phyloP scores from a whole-genome alignment of 2,888 invertebrate genomes.

The Aricia artaxerxes region DNA sequence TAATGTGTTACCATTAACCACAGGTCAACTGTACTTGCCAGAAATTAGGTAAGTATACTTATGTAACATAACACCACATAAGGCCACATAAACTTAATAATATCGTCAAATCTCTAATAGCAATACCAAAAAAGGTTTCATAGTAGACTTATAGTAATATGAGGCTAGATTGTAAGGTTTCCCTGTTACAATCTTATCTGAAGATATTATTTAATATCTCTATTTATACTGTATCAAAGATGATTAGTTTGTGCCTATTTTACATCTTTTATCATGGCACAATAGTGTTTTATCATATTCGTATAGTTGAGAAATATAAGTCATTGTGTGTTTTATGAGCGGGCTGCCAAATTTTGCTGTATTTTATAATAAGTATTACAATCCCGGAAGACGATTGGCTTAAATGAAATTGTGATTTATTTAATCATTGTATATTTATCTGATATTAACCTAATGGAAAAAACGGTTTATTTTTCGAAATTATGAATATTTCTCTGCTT shows the following conservation, averaged over 20 bases:
- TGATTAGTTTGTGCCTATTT: not conserved
- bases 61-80: slow-evolving; percentile 11
- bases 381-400: too few species aligned
- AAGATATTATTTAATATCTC: not conserved
- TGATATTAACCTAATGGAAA: too few species aligned
- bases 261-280: too few species aligned
- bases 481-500: too few species aligned
- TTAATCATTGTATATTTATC: too few species aligned
- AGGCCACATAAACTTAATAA: slow-evolving; percentile 5
- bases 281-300: too few species aligned
- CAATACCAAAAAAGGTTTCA: slow-evolving; percentile 24
- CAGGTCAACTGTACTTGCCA: not conserved
- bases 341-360: too few species aligned
- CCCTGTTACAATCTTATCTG: slow-evolving; percentile 13
- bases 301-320: too few species aligned
- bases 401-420: too few species aligned
- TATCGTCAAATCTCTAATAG: slow-evolving; percentile 9
- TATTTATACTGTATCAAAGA: slow-evolving; percentile 8
- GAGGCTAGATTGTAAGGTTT: slow-evolving; percentile 1
- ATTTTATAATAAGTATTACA: too few species aligned
- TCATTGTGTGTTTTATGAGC: too few species aligned
- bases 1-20: not conserved
- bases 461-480: too few species aligned
- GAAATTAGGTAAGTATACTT: slow-evolving; percentile 1
- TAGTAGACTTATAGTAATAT: slow-evolving; percentile 26